Percentiles rank a stretch among this genome's conserved stretches.
phyloP scores from a whole-genome alignment of 2,888 invertebrate species.

The Ligdia adustata region DNA sequence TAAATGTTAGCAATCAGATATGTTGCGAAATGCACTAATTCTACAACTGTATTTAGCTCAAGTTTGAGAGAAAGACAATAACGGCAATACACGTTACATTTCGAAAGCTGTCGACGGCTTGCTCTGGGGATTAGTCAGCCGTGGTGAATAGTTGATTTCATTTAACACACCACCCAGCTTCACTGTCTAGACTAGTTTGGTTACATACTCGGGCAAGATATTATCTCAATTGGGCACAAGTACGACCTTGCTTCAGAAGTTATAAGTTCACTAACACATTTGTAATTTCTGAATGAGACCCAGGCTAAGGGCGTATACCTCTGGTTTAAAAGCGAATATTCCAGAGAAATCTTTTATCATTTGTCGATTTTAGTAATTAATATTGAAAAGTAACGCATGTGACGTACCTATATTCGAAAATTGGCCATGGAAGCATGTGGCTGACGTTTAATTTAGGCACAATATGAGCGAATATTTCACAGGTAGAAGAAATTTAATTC shows the following conservation, averaged over 20 bases:
- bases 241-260: conserved; percentile 28
- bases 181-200: conserved; percentile 29
- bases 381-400: conserved; percentile 1
- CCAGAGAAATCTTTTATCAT: neutral
- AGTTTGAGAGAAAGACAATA: conserved; percentile 43
- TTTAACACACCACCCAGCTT: conserved; percentile 26
- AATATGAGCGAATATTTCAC: conserved; percentile 36
- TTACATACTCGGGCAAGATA: conserved; percentile 25
- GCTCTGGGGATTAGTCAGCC: conserved; percentile 42
- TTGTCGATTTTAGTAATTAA: conserved; percentile 2
- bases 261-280: conserved; percentile 26
- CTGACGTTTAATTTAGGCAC: conserved; percentile 54
- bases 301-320: conserved; percentile 8
- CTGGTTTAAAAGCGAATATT: conserved; percentile 7
- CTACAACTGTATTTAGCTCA: conserved; percentile 4
- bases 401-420: conserved; percentile 31
- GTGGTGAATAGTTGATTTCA: conserved; percentile 26
- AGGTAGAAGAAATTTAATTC: conserved; percentile 44
- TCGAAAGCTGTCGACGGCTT: conserved; percentile 41
- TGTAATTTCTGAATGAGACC: conserved; percentile 13
- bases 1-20: conserved; percentile 2
- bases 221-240: conserved; percentile 18
- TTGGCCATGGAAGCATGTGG: conserved; percentile 37
- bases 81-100: conserved; percentile 41
- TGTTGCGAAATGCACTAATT: conserved; percentile 6